Evolutionary conservation across 2,797 vertebrate genomes (phyloP), one percentile per base, ranked within the genome.

Genomic region (Phoeniculus purpureus): DNA sequence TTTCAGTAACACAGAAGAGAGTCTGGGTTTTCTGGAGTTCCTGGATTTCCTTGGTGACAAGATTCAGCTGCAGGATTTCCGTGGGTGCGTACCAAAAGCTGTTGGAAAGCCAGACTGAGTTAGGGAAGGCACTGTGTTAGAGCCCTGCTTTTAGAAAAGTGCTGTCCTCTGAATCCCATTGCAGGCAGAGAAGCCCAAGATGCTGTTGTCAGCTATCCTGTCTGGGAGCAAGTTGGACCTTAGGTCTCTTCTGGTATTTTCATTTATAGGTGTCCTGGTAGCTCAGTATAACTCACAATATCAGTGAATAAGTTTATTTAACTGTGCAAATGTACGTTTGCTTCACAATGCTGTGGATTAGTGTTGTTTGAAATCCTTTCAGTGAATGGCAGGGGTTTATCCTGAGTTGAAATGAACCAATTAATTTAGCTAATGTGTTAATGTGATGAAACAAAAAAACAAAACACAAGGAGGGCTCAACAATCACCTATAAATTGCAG

Each of bases 1-100:
- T 61, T 97, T 97, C 90, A 90, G 96, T 92, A 97, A 97, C 91
- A 96, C 95, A 29, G 97, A 97, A 62, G 97, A 97, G 82, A 97
- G 97, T 81, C 78, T 94, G 50, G 97, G 95, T 48, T 97, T 97
- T 56, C 64, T 95, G 26, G 97, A 97, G 75, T 97, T 97, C 80
- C 90, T 97, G 68, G 88, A 97, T 67, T 96, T 97, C 64, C 90
- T 97, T 81, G 97, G 97, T 61, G 97, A 97, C 72, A 96, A 84
- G 81, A 96, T 97, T 88, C 93, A 97, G 75, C 86, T 97, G 59
- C 97, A 96, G 81, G 95, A 97, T 83, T 97, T 97, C 60, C 96
- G 94, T 88, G 97, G 97, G 97, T 97, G 97, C 85, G 94, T 95
- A 85, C 23, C 25, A 61, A 50, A 0, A 43, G 0, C 23, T 6